Base-by-base conservation (phyloP, 2,888 invertebrate genomes). In the Deilephila elpenor region DNA sequence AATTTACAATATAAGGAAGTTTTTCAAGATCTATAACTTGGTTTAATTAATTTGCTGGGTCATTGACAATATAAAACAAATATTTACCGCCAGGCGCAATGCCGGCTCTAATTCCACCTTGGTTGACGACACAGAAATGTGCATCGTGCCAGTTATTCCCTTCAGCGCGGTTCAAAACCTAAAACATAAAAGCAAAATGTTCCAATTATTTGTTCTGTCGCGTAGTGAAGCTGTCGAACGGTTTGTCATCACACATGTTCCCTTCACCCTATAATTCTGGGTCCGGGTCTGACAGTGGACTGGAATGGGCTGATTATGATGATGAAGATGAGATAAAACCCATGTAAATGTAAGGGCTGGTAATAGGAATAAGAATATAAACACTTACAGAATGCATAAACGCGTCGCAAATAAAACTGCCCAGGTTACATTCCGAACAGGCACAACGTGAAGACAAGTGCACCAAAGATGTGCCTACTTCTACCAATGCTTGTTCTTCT, bases 391-490 rank as follows among this genome's bases (percentile, higher is more conserved):
- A 84, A 83, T 96, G 91, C 76, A 97, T 91, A 91, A 96, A 96
- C 0, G 97, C 96, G 78, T 98, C 97, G 53, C 97, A 95, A 71
- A 97, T 94, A 37, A 97, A 95, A 85, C 96, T 96, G 37, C 97
- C 98, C 70, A 98, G 88, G 82, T 96, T 97, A 82, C 98, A 98
- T 87, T 98, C 98, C 0, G 82, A 83, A 14, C 90, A 89, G 0
- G 95, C 84, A 79, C 97, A 97, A 1, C 86, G 83, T 0, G 88
- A 94, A 1, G 95, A 92, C 59, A 98, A 85, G 19, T 92, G 86
- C 0, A 97, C 96, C 77, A 93, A 88, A 0, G 96, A 95, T 2
- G 77, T 78, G 0, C 97, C 98, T 4, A 98, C 83, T n/a, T 95
- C 88, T 74, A 91, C 86, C 0, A 90, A 91, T 0, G 96, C 96